Evolutionary conservation across 2,888 invertebrate genomes (phyloP), one percentile per base, ranked within the genome.

Genomic region (Ormia ochracea): DNA sequence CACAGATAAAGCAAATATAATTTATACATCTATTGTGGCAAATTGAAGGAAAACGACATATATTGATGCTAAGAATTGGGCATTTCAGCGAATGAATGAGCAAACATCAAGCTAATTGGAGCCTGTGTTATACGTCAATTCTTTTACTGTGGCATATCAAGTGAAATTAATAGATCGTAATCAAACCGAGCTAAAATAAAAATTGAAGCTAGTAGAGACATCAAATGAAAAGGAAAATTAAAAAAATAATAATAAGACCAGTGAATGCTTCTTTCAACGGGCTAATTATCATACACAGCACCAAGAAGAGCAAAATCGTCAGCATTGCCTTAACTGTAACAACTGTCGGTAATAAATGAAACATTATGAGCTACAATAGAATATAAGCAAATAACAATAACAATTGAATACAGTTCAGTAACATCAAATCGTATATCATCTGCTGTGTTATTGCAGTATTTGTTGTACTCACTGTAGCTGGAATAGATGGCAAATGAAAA

Each of bases 341-440:
- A 41, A 50, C 28, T 43, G 43, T 21, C 54, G 12, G 23, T 52
- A 72, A 7, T 38, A 78, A 69, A 38, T 28, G 52, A 69, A 69
- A 63, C 41, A 61, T 68, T 61, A 73, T 56, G 12, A 26, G 23
- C 61, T 72, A 36, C 58, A 59, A 41, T 41, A 76, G n/a, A 59
- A 48, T 28, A 23, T 33, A 61, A 21, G 7, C 19, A 33, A 23
- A 28, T 19, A 63, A 54, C 19, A 58, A 58, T 50, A 59, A 61
- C 26, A 81, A 33, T 75, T 73, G 77, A 82, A 73, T 84, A 84
- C 85, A 87, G 87, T 87, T 87, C 87, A 87, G 86, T 87, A 87
- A 87, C 87, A 84, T 85, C 84, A 84, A 83, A 85, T 85, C 83
- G 85, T 83, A 82, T 82, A 83, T 82, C 84, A 83, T 82, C 77